Conservation (phyloP, 2,113 vertebrate genomes). For the Saimiri boliviensis region DNA sequence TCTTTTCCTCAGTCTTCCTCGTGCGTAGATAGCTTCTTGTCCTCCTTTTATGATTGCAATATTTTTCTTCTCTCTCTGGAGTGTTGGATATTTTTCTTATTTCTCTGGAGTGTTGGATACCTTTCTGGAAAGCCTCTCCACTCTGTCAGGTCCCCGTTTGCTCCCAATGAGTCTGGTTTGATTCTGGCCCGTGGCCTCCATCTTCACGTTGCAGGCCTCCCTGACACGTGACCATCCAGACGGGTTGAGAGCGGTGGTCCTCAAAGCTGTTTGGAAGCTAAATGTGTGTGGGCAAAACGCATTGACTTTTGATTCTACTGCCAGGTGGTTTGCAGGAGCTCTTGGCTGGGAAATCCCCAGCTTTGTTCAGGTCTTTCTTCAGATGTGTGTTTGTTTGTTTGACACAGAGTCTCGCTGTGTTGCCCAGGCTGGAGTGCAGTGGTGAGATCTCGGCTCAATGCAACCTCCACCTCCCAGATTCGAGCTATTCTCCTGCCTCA, state of each 20-base stretch:
- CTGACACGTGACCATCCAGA: accelerated
- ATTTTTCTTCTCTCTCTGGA: neutral
- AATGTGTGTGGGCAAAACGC: accelerated
- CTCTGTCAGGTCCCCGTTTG: no score
- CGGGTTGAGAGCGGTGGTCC: accelerated
- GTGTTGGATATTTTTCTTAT: neutral
- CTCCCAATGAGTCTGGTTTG: accelerated
- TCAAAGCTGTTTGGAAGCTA: neutral
- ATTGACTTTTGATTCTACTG: neutral
- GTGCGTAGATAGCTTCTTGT: neutral
- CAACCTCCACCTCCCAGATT: no score
- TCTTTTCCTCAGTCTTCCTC: neutral
- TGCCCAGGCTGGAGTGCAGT: no score
- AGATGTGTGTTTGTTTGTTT: no score
- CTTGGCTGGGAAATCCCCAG: neutral
- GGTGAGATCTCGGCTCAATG: no score
- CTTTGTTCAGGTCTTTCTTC: no score
- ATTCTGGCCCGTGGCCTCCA: neutral
- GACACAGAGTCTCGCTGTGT: no score
- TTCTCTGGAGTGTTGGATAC: neutral
- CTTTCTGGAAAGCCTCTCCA: neutral
- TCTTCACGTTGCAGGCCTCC: neutral
- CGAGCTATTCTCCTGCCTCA: no score
- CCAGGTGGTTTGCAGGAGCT: neutral
- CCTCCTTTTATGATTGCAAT: neutral